Evolutionary conservation across 2,797 vertebrate species (phyloP).

Genomic region (Platyrinchus mystaceus): DNA sequence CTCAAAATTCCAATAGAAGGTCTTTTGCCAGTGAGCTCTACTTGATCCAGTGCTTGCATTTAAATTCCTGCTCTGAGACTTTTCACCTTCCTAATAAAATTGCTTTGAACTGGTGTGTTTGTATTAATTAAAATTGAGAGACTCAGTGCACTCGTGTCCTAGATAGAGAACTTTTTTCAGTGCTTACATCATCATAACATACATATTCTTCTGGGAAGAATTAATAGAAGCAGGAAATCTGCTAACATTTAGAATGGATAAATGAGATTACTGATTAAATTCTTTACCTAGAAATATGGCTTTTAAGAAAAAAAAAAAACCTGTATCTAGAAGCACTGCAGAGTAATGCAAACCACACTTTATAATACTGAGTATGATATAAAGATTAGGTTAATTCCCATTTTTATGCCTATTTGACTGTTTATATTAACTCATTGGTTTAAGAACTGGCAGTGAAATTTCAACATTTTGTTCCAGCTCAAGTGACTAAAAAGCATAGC

Average conservation of each 20-base stretch:
- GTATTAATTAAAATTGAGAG: not conserved
- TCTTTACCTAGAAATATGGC: not conserved
- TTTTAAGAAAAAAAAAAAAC: slow-evolving; percentile 24
- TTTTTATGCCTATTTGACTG: not conserved
- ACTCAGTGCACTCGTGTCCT: not conserved
- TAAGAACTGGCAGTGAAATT: not conserved
- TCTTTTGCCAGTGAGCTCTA: not conserved
- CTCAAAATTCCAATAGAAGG: not conserved
- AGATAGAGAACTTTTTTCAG: not conserved
- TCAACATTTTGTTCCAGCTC: not conserved
- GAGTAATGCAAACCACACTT: slow-evolving; percentile 10
- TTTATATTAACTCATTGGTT: not conserved
- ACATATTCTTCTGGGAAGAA: not conserved
- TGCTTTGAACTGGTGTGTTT: not conserved
- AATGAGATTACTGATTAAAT: slow-evolving; percentile 26
- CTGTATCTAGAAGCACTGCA: not conserved
- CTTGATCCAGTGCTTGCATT: not conserved
- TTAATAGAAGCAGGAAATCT: slow-evolving; percentile 21
- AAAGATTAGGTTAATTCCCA: not conserved
- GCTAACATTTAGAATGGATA: slow-evolving; percentile 23
- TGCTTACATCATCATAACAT: not conserved
- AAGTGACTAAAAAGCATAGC: not conserved
- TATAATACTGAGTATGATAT: not conserved
- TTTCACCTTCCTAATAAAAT: not conserved
- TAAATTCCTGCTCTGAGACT: not conserved